Conservation (phyloP, 2,797 vertebrate genomes). For the Perodicticus potto region DNA sequence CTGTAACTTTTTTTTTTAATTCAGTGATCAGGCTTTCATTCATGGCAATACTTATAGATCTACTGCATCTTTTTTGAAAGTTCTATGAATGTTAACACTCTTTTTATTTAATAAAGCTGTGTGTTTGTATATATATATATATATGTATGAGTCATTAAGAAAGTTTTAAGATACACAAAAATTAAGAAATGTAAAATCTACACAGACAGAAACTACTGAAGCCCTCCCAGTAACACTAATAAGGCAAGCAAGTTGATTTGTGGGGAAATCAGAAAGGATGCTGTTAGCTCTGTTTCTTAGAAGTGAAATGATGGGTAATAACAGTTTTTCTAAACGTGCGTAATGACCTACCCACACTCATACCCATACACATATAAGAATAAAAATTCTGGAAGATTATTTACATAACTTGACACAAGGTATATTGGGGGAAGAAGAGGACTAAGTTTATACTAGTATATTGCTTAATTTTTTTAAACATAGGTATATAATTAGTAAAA, state of each 20-base stretch:
- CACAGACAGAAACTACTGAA: too few species aligned
- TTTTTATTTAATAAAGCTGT: not conserved
- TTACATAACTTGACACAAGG: not conserved
- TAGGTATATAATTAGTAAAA: conserved; percentile 32
- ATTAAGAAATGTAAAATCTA: too few species aligned
- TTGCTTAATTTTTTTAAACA: conserved; percentile 1
- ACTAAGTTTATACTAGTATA: not conserved
- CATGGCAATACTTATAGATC: not conserved
- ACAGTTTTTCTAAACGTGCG: too few species aligned
- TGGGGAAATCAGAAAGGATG: too few species aligned
- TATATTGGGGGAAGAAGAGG: not conserved
- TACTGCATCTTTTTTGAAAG: not conserved
- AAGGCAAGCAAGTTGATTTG: too few species aligned
- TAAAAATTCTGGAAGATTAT: conserved; percentile 5
- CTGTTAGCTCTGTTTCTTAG: too few species aligned
- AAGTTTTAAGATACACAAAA: too few species aligned
- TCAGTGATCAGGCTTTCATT: not conserved
- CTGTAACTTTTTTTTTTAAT: conserved; percentile 5
- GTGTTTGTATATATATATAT: not conserved
- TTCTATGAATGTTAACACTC: not conserved
- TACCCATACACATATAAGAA: not conserved
- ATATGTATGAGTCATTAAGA: not conserved
- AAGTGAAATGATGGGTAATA: too few species aligned
- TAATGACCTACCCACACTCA: too few species aligned
- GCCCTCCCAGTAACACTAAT: too few species aligned